Evolutionary conservation across 2,113 vertebrate genomes (phyloP), one percentile per base, ranked within the genome.

Genomic region (Siphamia tubifer): DNA sequence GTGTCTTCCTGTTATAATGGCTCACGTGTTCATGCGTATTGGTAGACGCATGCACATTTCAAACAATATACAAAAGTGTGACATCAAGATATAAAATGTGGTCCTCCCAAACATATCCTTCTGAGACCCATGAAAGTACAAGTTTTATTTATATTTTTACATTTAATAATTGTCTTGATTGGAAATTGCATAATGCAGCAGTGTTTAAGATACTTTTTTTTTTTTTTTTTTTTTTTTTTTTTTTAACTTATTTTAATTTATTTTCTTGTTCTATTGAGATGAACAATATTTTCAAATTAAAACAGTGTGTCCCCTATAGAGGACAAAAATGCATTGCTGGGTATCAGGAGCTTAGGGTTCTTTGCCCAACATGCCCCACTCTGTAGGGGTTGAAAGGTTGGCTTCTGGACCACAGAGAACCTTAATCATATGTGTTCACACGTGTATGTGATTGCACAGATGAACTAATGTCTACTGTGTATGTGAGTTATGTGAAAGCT

Each of bases 401-500:
- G 62, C 58, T 55, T 51, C 40, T 43, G 25, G 68, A 77, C 74
- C 63, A 19, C 42, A 53, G 82, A 60, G 63, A 56, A 43, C 72
- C 77, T 78, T 78, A 71, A 85, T 85, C 63, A 75, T 28, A 25
- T 64, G 52, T 40, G 20, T 66, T 25, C 16, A 19, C 24, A 23
- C 38, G 27, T 32, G 35, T 25, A 21, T 44, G 7, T 23, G 61
- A 31, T 64, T 12, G 63, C 21, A 12, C 20, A 23, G 54, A 78
- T 55, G 64, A 60, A 71, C 38, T 42, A 57, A 35, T 24, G 3
- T 71, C 60, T 43, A 48, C 25, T 57, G 24, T 56, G 55, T 53
- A 20, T 61, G 52, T 74, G 77, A 81, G 56, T 77, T 60, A 83
- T 82, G 82, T 79, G 70, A 77, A 78, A 42, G 57, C 67, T 74